phyloP scores from a whole-genome alignment of 2,888 invertebrate species.

The Clepsis dumicolana region DNA sequence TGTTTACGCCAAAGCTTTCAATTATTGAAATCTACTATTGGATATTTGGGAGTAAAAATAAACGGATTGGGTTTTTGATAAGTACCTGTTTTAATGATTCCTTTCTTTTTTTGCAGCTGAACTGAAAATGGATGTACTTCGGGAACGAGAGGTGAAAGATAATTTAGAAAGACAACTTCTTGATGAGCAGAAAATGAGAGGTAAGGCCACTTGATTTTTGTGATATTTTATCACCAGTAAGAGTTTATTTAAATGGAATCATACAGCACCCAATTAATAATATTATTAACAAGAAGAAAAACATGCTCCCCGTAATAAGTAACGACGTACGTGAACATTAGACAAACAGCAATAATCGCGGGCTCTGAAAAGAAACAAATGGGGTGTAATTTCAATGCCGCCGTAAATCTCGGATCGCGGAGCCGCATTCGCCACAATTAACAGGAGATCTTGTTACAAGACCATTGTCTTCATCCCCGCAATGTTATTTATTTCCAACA shows the following conservation, averaged over 20 bases:
- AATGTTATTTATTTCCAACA: constrained; percentile 80
- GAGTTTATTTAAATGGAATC: too few species aligned
- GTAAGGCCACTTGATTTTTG: constrained; percentile 86
- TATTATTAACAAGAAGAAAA: not conserved
- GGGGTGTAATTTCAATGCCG: constrained; percentile 75
- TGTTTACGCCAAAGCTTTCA: constrained; percentile 65
- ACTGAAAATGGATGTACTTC: constrained; percentile 97
- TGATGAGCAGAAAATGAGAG: constrained; percentile 97
- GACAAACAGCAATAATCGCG: constrained; percentile 11
- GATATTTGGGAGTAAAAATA: constrained; percentile 48
- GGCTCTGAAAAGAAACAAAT: constrained; percentile 65
- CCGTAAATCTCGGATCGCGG: constrained; percentile 75
- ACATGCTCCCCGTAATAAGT: not conserved
- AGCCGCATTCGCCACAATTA: constrained; percentile 78
- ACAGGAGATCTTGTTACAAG: constrained; percentile 79
- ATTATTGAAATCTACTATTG: constrained; percentile 58
- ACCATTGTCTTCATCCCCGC: constrained; percentile 79
- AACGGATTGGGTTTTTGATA: not conserved
- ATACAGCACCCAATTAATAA: not conserved
- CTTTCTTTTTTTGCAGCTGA: constrained; percentile 91
- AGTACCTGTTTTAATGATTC: not conserved
- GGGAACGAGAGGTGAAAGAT: constrained; percentile 97
- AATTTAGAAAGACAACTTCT: constrained; percentile 96
- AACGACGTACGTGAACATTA: not conserved
- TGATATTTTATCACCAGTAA: not conserved